Conservation (phyloP, 2,113 vertebrate species). For the Cottus gobio region DNA sequence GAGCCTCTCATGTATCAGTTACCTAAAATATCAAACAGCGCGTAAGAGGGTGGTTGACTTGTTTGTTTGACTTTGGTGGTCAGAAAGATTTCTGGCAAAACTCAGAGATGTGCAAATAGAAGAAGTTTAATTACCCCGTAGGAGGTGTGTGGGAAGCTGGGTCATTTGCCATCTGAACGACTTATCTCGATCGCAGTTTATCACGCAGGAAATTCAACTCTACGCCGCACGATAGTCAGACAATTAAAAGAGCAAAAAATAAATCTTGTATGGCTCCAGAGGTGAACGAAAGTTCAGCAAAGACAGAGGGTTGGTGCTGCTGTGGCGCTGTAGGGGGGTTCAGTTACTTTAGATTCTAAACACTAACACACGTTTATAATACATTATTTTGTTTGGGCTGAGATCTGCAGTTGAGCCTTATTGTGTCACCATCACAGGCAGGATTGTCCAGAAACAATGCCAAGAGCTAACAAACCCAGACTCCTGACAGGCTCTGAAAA, state of each 20-base stretch:
- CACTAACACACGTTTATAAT: not conserved
- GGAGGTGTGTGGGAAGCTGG: slow-evolving; percentile 44
- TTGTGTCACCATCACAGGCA: slow-evolving; percentile 35
- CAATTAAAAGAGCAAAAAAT: slow-evolving; percentile 28
- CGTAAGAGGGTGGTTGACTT: slow-evolving; percentile 71
- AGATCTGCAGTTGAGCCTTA: slow-evolving; percentile 26
- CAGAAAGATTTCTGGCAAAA: slow-evolving; percentile 51
- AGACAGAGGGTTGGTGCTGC: not conserved
- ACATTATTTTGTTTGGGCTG: not conserved
- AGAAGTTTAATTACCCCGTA: slow-evolving; percentile 41
- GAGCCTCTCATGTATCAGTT: slow-evolving; percentile 77
- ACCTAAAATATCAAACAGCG: slow-evolving; percentile 80
- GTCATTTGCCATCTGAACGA: slow-evolving; percentile 27
- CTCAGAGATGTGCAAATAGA: slow-evolving; percentile 38
- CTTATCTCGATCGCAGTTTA: slow-evolving; percentile 35
- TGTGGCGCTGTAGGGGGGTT: not conserved
- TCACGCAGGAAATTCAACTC: slow-evolving; percentile 44
- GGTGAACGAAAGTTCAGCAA: slow-evolving; percentile 50
- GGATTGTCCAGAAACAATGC: slow-evolving; percentile 56
- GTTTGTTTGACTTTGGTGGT: slow-evolving; percentile 77
- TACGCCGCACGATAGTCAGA: slow-evolving; percentile 36
- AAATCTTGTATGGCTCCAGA: slow-evolving; percentile 12
- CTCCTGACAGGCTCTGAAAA: slow-evolving; percentile 49
- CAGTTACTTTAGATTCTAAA: not conserved
- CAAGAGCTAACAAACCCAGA: slow-evolving; percentile 44